phyloP scores from a whole-genome alignment of 1,140 invertebrate genomes.

The Bathynomus jamesi region DNA sequence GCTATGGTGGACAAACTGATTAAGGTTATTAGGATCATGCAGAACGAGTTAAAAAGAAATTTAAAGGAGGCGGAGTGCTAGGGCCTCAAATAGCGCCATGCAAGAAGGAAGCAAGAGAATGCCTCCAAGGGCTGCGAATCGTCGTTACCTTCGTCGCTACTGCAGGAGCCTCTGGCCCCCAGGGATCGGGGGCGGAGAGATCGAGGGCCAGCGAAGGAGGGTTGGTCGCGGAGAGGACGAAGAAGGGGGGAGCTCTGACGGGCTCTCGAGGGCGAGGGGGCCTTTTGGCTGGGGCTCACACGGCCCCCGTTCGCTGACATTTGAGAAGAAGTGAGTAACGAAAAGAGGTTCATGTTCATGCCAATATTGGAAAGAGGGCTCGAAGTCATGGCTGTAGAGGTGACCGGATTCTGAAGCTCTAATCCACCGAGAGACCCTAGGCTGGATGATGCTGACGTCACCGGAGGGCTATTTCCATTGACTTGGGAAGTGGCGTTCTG shows the following conservation, averaged over 20 bases:
- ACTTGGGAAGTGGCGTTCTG: slow-evolving; percentile 24
- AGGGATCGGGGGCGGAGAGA: neutral
- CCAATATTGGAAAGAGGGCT: slow-evolving; percentile 26
- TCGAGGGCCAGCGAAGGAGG: neutral
- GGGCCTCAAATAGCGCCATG: too few relatives aligned
- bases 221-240: slow-evolving; percentile 6
- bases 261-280: slow-evolving; percentile 17
- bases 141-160: slow-evolving; percentile 37
- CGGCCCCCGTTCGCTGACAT: slow-evolving; percentile 18
- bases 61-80: too few relatives aligned
- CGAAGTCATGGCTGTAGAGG: slow-evolving; percentile 12
- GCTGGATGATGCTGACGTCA: slow-evolving; percentile 3
- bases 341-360: slow-evolving; percentile 35
- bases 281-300: slow-evolving; percentile 10
- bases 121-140: neutral
- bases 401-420: neutral
- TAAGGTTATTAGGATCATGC: too few relatives aligned
- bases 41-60: too few relatives aligned
- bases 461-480: slow-evolving; percentile 30
- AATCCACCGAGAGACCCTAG: neutral
- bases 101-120: too few relatives aligned
- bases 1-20: too few relatives aligned
- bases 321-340: slow-evolving; percentile 34
- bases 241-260: slow-evolving; percentile 17
- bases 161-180: slow-evolving; percentile 25